These are phyloP conservation scores for Nephrotoma guestfalica DNA, from an alignment of 2,888 invertebrate genomes.

Conservation along the genomic window DNA sequence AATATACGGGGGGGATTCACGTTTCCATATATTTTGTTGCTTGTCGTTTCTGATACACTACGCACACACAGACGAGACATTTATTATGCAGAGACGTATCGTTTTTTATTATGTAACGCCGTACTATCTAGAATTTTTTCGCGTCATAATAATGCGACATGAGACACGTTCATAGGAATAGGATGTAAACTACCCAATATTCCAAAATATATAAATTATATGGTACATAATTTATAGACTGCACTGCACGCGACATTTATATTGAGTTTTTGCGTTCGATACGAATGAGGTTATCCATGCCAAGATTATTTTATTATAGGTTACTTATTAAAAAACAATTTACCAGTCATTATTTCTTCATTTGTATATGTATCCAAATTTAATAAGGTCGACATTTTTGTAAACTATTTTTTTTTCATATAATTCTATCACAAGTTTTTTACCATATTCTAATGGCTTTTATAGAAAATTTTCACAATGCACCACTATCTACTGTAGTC, in stretches of 20 bases:
- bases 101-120: neutral
- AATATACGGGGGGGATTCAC: neutral
- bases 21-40: neutral
- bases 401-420: neutral
- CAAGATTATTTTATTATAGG: neutral
- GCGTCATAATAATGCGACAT: neutral
- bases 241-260: neutral
- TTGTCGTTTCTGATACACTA: neutral
- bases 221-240: too few relatives aligned
- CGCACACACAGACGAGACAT: too few relatives aligned
- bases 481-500: neutral
- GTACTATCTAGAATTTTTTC: neutral
- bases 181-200: too few relatives aligned
- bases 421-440: neutral
- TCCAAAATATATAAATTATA: too few relatives aligned
- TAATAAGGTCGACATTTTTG: neutral
- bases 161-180: too few relatives aligned
- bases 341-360: neutral
- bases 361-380: neutral
- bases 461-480: neutral
- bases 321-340: neutral
- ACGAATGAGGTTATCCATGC: neutral
- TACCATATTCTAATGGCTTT: neutral
- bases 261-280: neutral
- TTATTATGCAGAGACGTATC: too few relatives aligned